Conservation (phyloP, 1,140 invertebrate genomes). For the Aphaenogaster ashmeadi region DNA sequence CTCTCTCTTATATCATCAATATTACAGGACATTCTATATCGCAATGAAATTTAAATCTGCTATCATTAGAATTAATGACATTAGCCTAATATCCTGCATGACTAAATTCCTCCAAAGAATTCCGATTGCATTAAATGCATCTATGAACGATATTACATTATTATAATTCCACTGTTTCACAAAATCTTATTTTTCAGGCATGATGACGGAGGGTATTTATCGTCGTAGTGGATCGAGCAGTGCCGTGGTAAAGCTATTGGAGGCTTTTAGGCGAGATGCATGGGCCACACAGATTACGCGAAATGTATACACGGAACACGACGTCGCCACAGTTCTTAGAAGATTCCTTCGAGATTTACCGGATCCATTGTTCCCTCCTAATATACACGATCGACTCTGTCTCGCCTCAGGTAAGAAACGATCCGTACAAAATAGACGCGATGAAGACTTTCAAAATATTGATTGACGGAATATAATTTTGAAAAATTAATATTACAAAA, state of each 20-base stretch:
- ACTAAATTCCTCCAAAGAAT: conserved; percentile 3
- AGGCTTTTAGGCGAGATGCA: conserved; percentile 92
- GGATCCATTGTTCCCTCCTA: conserved; percentile 90
- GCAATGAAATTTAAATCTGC: background rate
- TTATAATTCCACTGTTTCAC: background rate
- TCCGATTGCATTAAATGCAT: background rate
- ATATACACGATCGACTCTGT: conserved; percentile 88
- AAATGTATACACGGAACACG: conserved; percentile 93
- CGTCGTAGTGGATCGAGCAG: conserved; percentile 92
- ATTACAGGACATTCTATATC: background rate
- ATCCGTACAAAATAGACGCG: background rate
- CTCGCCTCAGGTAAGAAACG: conserved; percentile 70
- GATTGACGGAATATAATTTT: background rate
- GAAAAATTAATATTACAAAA: background rate
- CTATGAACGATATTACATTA: background rate
- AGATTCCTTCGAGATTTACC: conserved; percentile 94
- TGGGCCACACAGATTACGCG: conserved; percentile 93
- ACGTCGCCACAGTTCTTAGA: conserved; percentile 95
- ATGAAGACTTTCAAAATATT: too few relatives aligned
- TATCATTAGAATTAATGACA: conserved; percentile 42
- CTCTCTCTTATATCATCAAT: background rate
- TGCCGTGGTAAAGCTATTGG: conserved; percentile 92
- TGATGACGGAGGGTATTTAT: conserved; percentile 95
- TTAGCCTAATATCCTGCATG: background rate
- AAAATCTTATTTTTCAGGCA: conserved; percentile 87